Base-by-base conservation (phyloP, 2,888 invertebrate species). In the Lithophane ornitopus region DNA sequence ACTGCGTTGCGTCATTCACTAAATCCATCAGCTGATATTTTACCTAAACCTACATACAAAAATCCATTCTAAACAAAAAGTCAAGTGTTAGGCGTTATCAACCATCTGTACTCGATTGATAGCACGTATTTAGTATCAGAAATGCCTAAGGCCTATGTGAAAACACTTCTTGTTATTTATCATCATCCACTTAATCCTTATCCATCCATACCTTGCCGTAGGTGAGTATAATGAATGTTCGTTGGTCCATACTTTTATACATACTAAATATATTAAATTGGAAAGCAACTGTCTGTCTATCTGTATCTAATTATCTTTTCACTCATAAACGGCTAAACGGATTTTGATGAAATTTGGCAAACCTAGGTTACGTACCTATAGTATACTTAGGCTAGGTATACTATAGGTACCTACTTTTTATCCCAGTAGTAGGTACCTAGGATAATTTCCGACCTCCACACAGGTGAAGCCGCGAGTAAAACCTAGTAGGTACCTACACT, bases 121-220 rank as follows among this genome's bases (percentile, higher is more conserved):
- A 41, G 58, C 82, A 76, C 82, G 62, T 70, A 54, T 63, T 68
- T 63, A 22, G 34, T 82, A 82, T 77, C 66, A 46, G 9, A 16
- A 28, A 68, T 6, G 26, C 8, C 7, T 9, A 3, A 34, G n/a
- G 49, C 34, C 39, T 66, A 11, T n/a, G 26, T 11, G 16, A n/a
- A 54, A n/a, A 76, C 22, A 28, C 46, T 59, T 59, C 16, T 41
- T 22, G n/a, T 59, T 49, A 59, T 39, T 26, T 73, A 73, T 52
- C 59, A 59, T 41, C 1, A 19, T 59, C 44, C 0, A 34, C 34
- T 34, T 34, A 34, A 34, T 34, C 34, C 4, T 34, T 34, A 34
- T 34, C 34, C 34, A 34, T 6, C 34, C 34, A 34, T 34, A 34
- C 6, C 34, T 34, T 6, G 34, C 34, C 34, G 34, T 34, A 34